Percentiles rank a stretch among this genome's conserved stretches.
Evolutionary conservation across 2,113 vertebrate genomes (phyloP).

Genomic region (Prietella phreatophila): DNA sequence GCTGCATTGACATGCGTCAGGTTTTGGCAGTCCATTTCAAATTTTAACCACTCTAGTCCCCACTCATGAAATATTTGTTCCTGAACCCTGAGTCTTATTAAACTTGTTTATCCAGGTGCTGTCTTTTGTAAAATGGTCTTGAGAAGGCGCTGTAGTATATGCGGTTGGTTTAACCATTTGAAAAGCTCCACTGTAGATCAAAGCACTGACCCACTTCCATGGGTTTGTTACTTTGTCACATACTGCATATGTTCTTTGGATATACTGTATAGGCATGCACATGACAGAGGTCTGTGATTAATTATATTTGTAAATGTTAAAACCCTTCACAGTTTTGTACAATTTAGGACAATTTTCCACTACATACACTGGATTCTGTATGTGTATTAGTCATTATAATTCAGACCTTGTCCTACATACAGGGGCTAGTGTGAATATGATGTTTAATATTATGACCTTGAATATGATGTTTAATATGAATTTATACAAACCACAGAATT

Average conservation of each 20-base stretch:
- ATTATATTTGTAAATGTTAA: not conserved
- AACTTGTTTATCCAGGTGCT: constrained; percentile 14
- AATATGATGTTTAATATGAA: constrained; percentile 41
- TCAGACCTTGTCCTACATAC: constrained; percentile 5
- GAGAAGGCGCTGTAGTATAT: not conserved
- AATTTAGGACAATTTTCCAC: not conserved
- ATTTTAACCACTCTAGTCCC: not conserved
- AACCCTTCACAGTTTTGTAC: not conserved
- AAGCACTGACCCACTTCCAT: not conserved
- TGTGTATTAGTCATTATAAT: not conserved
- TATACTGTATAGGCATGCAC: constrained; percentile 4
- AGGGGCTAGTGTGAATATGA: constrained; percentile 19
- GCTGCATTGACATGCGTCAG: not conserved
- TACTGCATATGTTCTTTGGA: not conserved
- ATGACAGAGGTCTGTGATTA: not conserved
- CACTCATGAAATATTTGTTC: not conserved
- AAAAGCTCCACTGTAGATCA: not conserved
- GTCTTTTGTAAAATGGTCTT: not conserved
- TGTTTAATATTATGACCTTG: constrained; percentile 43
- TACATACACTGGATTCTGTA: not conserved
- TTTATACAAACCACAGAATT: constrained; percentile 3
- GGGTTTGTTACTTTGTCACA: not conserved
- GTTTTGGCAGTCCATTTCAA: not conserved
- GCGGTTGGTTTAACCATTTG: not conserved
- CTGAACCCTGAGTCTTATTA: not conserved